Percentiles rank a stretch among this genome's conserved stretches.
These are phyloP conservation scores for Neoascia interrupta DNA, from an alignment of 2,888 invertebrate genomes.

Conservation along the genomic window DNA sequence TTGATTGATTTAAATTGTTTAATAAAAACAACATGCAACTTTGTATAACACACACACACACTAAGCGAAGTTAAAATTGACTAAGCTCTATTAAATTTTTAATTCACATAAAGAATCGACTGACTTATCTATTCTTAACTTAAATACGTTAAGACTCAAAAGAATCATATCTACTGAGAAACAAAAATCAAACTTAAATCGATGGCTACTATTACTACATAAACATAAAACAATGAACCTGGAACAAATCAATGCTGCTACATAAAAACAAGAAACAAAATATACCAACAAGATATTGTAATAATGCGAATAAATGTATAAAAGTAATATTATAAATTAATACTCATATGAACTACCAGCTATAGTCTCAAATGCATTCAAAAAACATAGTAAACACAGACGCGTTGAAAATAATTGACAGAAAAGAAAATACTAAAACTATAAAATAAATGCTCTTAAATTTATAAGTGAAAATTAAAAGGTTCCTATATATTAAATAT, in stretches of 20 bases:
- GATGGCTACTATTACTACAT: slow-evolving; percentile 9
- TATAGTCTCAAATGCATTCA: slow-evolving; percentile 3
- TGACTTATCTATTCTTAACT: slow-evolving; percentile 58
- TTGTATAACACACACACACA: slow-evolving; percentile 2
- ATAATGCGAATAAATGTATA: slow-evolving; percentile 8
- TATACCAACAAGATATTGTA: neutral
- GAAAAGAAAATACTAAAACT: slow-evolving; percentile 3
- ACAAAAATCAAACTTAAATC: slow-evolving; percentile 22
- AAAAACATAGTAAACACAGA: neutral
- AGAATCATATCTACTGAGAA: slow-evolving; percentile 65
- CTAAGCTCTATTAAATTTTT: slow-evolving; percentile 14
- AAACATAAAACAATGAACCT: slow-evolving; percentile 12
- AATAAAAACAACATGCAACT: slow-evolving; percentile 15
- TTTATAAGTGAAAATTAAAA: slow-evolving; percentile 71
- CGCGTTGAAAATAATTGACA: neutral
- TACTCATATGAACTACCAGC: slow-evolving; percentile 8
- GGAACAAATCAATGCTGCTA: slow-evolving; percentile 15
- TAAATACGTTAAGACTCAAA: slow-evolving; percentile 45
- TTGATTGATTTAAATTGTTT: slow-evolving; percentile 50
- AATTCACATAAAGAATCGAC: slow-evolving; percentile 47
- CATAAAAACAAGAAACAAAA: neutral
- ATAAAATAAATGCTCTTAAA: slow-evolving; percentile 50
- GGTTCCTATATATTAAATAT: slow-evolving; percentile 73
- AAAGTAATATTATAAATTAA: too few relatives aligned
- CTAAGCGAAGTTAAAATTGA: slow-evolving; percentile 11